Percentiles rank a stretch among this genome's conserved stretches.
Conservation (phyloP, 2,113 vertebrate species). For the Anhinga rufa region DNA sequence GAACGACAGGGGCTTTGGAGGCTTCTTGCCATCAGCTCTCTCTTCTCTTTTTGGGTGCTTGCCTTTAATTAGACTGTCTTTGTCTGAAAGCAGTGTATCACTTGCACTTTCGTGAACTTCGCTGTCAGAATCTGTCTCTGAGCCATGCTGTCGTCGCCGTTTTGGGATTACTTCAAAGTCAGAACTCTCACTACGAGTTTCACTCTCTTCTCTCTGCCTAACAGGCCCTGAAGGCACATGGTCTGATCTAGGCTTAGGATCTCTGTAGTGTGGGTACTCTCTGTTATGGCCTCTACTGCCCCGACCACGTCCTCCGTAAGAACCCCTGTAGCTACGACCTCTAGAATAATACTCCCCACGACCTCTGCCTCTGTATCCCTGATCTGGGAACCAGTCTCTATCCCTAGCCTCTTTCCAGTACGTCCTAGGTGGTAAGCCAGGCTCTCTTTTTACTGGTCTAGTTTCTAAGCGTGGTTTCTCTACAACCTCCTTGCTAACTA, state of each 20-base stretch:
- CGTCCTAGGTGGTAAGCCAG: conserved; percentile 79
- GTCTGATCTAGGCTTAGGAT: conserved; percentile 84
- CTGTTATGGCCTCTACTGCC: conserved; percentile 88
- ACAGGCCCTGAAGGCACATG: conserved; percentile 70
- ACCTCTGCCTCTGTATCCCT: conserved; percentile 87
- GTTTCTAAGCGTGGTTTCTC: conserved; percentile 82
- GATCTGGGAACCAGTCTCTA: conserved; percentile 88
- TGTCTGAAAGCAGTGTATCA: conserved; percentile 89
- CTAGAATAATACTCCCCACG: conserved; percentile 96
- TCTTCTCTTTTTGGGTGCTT: conserved; percentile 79
- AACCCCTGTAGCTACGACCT: conserved; percentile 92
- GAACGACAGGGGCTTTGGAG: conserved; percentile 67
- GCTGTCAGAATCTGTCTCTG: conserved; percentile 96
- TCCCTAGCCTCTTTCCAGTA: conserved; percentile 90
- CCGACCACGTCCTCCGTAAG: conserved; percentile 86
- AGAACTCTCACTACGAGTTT: conserved; percentile 96
- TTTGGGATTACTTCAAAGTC: conserved; percentile 97
- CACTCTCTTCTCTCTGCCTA: conserved; percentile 92
- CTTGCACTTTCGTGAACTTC: conserved; percentile 93
- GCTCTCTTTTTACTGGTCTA: conserved; percentile 80
- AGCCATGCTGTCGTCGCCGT: conserved; percentile 87
- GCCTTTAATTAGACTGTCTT: conserved; percentile 87
- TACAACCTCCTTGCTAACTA: conserved; percentile 63
- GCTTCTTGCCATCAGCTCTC: conserved; percentile 70
- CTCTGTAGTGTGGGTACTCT: conserved; percentile 88